Percentiles rank a stretch among this genome's conserved stretches.
Conservation (phyloP, 2,113 vertebrate genomes). For the Peromyscus leucopus region DNA sequence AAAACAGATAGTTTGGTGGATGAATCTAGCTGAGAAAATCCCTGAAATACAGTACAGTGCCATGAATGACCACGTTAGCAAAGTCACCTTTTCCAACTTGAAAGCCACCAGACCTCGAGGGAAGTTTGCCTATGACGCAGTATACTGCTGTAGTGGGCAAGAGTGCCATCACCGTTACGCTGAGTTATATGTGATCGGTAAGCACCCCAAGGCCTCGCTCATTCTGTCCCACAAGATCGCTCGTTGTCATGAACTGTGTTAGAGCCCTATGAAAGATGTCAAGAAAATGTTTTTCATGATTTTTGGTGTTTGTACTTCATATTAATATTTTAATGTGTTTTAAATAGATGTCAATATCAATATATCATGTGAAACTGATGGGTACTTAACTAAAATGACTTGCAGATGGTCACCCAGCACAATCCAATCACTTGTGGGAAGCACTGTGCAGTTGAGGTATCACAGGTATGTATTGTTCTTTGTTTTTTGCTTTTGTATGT, state of each 20-base stretch:
- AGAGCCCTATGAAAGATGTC: constrained; percentile 9
- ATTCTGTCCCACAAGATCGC: not conserved
- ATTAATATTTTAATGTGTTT: constrained; percentile 84
- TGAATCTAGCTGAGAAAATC: constrained; percentile 89
- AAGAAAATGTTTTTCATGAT: constrained; percentile 58
- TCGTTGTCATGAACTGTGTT: not conserved
- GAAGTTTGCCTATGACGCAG: constrained; percentile 87
- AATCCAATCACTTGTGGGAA: constrained; percentile 80
- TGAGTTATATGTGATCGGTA: constrained; percentile 92
- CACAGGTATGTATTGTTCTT: constrained; percentile 83
- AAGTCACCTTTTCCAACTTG: constrained; percentile 88
- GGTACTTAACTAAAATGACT: constrained; percentile 91
- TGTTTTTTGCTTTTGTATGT: constrained; percentile 47
- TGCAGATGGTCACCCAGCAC: constrained; percentile 91
- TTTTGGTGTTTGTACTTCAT: constrained; percentile 34
- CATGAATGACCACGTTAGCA: constrained; percentile 88
- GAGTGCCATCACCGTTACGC: constrained; percentile 91
- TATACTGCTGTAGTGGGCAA: constrained; percentile 90
- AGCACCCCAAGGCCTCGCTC: constrained; percentile 48
- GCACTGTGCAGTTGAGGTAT: constrained; percentile 87
- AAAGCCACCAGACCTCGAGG: constrained; percentile 88
- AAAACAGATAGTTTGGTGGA: constrained; percentile 91
- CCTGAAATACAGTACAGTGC: constrained; percentile 88
- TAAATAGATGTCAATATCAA: constrained; percentile 90
- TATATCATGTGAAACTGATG: constrained; percentile 93